Evolutionary conservation across 2,113 vertebrate species (phyloP), one percentile per base, ranked within the genome.

Genomic region (Oryzias javanicus): DNA sequence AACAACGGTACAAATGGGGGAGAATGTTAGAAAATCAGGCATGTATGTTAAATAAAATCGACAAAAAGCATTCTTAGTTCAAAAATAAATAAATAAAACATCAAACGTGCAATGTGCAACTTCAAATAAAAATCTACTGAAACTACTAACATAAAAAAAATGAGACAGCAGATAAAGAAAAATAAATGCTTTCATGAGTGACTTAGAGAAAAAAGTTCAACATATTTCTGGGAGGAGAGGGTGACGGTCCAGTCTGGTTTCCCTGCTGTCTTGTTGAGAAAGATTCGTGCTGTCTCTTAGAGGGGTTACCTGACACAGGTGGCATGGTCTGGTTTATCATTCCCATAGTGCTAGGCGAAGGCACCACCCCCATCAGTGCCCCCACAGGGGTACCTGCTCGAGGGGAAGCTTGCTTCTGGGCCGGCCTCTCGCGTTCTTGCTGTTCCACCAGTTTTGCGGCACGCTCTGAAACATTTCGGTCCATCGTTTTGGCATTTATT

Each of bases 251-350:
- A 64, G 75, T 67, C 70, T 86, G 48, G 63, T 64, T 79, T 76
- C 56, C 76, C 89, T 78, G 88, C 84, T 78, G 85, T 70, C 73
- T 70, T 72, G 67, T 49, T 75, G 84, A 78, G 81, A 80, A 89
- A 81, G 67, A 80, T 84, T 89, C 78, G 70, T 81, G 82, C 83
- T 85, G 78, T 76, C 84, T 86, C 80, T 77, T 68, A 72, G 76
- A 88, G 84, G 87, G 81, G 86, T 95, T 98, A 99, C 97, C 96
- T 97, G 96, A 92, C 93, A 94, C 93, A 86, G 95, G 95, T 93
- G 95, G 92, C 95, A 98, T 96, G 93, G 95, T 93, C 93, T 95
- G 96, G 93, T 97, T 98, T 93, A 99, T 94, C 94, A 98, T 98
- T 91, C 96, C 96, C 96, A 99, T 95, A 92, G 95, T 94, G 92